Conservation (phyloP, 2,113 vertebrate genomes). For the Meriones unguiculatus region DNA sequence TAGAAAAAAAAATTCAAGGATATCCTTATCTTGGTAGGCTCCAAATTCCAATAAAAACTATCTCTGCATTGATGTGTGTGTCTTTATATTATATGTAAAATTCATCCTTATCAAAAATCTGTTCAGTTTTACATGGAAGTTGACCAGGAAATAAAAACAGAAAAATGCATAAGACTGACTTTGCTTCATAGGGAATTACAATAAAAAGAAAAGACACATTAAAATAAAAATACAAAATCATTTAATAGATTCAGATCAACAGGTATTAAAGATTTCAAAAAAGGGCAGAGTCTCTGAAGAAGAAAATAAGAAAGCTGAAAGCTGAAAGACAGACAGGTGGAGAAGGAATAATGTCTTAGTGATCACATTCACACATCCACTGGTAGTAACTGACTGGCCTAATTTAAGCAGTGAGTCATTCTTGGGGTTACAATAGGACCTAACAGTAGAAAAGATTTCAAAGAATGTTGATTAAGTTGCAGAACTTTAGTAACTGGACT, state of each 20-base stretch:
- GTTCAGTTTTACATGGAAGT: background rate
- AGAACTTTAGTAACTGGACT: background rate
- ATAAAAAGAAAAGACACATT: background rate
- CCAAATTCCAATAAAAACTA: background rate
- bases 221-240: background rate
- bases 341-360: background rate
- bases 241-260: background rate
- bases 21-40: background rate
- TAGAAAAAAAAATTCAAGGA: background rate
- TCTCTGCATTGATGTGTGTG: background rate
- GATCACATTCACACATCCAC: background rate
- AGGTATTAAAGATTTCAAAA: background rate
- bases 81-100: background rate
- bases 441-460: slow-evolving; percentile 1
- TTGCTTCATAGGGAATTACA: background rate
- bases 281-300: background rate
- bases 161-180: background rate
- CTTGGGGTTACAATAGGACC: background rate
- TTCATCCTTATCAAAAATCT: background rate
- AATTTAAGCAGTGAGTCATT: background rate
- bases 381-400: background rate
- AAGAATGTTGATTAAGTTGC: background rate
- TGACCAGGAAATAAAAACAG: background rate
- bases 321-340: background rate
- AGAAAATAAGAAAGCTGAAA: background rate